Evolutionary conservation across 2,113 vertebrate species (phyloP).

Genomic region (Laticauda colubrina): DNA sequence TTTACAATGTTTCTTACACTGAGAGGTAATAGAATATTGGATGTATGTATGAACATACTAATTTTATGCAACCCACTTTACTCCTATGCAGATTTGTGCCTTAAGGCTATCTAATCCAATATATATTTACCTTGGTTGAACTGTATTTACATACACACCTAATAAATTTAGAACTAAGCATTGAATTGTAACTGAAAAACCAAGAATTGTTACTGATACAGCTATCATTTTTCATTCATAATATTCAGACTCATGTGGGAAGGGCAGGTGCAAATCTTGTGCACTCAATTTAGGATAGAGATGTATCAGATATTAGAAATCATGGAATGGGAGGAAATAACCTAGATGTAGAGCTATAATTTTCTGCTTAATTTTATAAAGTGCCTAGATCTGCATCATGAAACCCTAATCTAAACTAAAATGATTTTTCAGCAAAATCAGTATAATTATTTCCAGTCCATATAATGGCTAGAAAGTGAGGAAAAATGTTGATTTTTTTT

Average conservation of each 20-base stretch:
- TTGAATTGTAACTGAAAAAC: not conserved
- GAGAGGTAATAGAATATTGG: not conserved
- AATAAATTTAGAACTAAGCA: not conserved
- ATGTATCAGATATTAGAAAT: not conserved
- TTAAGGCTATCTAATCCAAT: not conserved
- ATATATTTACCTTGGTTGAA: not conserved
- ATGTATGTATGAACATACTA: not conserved
- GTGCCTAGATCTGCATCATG: not conserved
- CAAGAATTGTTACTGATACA: not conserved
- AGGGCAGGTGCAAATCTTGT: not conserved
- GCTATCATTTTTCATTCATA: not conserved
- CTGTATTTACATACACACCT: not conserved
- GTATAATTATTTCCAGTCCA: not conserved
- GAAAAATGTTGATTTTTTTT: not conserved
- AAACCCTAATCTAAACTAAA: not conserved
- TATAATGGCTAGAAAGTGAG: not conserved
- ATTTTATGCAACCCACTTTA: not conserved
- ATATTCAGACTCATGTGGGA: not conserved
- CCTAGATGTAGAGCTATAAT: not conserved
- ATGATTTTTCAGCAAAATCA: not conserved
- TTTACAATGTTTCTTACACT: not conserved
- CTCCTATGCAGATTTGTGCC: not conserved
- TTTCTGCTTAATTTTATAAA: not conserved
- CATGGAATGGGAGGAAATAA: not conserved
- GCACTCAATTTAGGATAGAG: not conserved